These are phyloP conservation scores for Mormyrops attenuatus DNA, from an alignment of 2,797 vertebrate species.

Conservation along the genomic window DNA sequence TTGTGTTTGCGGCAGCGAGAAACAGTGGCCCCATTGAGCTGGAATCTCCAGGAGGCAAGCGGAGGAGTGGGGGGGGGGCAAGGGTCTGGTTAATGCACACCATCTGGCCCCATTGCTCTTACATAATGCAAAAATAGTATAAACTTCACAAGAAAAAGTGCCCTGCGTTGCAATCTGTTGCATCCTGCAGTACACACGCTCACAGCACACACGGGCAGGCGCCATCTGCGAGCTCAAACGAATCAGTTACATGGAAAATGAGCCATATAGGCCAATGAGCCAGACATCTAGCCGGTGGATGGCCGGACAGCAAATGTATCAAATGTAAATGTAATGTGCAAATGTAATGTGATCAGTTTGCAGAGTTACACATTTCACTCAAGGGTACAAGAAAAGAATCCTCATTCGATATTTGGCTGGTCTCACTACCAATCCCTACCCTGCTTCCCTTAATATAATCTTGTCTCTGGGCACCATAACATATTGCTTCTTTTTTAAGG, in stretches of 20 bases:
- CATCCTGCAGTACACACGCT: background rate
- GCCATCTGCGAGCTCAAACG: background rate
- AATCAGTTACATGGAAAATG: background rate
- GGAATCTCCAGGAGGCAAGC: background rate
- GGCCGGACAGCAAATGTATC: background rate
- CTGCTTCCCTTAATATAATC: background rate
- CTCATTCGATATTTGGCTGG: background rate
- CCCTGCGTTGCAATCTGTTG: background rate
- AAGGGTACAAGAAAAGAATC: background rate
- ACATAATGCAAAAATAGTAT: background rate
- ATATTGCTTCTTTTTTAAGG: background rate
- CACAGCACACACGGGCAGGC: background rate
- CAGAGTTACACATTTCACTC: background rate
- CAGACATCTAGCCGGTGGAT: background rate
- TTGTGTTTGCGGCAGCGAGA: background rate
- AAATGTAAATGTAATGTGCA: background rate
- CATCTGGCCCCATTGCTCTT: conserved; percentile 14
- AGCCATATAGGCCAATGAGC: background rate
- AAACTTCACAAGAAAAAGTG: conserved; percentile 3
- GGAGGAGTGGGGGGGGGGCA: background rate
- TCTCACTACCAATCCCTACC: background rate
- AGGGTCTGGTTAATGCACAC: conserved; percentile 4
- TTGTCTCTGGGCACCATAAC: background rate
- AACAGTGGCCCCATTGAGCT: conserved; percentile 13
- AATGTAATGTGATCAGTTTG: background rate